These are phyloP conservation scores for Pholis gunnellus DNA, from an alignment of 2,113 vertebrate species.

Conservation along the genomic window DNA sequence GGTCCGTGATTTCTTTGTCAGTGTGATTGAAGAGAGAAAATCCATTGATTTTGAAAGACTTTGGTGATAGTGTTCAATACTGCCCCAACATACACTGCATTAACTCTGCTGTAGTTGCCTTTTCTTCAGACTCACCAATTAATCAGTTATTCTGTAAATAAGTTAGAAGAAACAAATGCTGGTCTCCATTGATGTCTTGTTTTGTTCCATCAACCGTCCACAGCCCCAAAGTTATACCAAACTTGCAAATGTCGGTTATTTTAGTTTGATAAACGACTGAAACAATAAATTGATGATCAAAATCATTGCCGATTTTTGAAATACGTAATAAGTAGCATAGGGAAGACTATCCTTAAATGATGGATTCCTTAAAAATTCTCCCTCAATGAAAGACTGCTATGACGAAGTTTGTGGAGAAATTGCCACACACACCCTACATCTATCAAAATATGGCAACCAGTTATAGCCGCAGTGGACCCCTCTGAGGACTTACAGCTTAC, in stretches of 20 bases:
- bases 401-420: not conserved
- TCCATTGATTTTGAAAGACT: not conserved
- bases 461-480: not conserved
- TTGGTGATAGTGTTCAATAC: too few relatives aligned
- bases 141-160: not conserved
- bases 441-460: not conserved
- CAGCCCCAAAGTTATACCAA: not conserved
- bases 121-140: not conserved
- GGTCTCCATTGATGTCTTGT: not conserved
- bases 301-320: not conserved
- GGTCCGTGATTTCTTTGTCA: too few relatives aligned
- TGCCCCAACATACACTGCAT: not conserved
- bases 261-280: not conserved
- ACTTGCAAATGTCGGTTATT: not conserved
- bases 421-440: not conserved
- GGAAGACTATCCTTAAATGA: not conserved
- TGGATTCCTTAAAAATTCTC: not conserved
- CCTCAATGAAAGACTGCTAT: not conserved
- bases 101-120: too few relatives aligned
- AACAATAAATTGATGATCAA: not conserved
- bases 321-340: not conserved
- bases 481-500: not conserved
- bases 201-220: not conserved
- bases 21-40: not conserved
- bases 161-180: not conserved